A percentile compares a stretch with the other conserved stretches of the same genome.
phyloP scores from a whole-genome alignment of 2,888 invertebrate species.

The Spodoptera exigua region DNA sequence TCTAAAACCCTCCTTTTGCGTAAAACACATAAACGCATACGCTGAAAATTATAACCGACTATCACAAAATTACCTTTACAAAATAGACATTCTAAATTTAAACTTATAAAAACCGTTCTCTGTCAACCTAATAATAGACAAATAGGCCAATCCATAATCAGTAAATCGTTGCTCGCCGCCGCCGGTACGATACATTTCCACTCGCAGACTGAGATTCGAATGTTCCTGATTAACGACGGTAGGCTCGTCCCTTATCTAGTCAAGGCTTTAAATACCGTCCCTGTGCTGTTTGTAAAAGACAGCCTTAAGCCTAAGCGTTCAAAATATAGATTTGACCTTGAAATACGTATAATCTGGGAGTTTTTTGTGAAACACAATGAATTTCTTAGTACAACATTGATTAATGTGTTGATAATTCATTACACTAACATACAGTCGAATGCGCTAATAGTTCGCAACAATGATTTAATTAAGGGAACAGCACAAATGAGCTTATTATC shows the following conservation, averaged over 20 bases:
- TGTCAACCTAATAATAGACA: no score
- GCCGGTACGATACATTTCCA: slow-evolving; percentile 8
- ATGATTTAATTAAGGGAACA: slow-evolving; percentile 42
- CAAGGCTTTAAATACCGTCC: slow-evolving; percentile 7
- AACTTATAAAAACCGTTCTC: no score
- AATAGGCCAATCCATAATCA: not conserved
- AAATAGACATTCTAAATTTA: no score
- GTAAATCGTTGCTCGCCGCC: not conserved
- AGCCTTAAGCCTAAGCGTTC: not conserved
- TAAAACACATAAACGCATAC: no score
- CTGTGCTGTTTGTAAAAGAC: not conserved
- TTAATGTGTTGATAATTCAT: not conserved
- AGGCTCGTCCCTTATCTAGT: slow-evolving; percentile 42
- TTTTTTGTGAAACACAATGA: no score
- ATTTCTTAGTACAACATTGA: no score
- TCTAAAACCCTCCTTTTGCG: no score
- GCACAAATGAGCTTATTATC: slow-evolving; percentile 43
- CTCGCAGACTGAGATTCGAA: slow-evolving; percentile 37
- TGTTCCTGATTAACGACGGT: slow-evolving; percentile 35
- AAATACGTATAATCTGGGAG: no score
- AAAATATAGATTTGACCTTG: no score
- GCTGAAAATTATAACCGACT: no score
- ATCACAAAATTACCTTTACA: no score
- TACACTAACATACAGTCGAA: slow-evolving; percentile 4
- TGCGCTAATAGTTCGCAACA: slow-evolving; percentile 23